A percentile compares a stretch with the other conserved stretches of the same genome.
These are phyloP conservation scores for Microtus ochrogaster DNA, from an alignment of 2,113 vertebrate genomes.

Conservation along the genomic window DNA sequence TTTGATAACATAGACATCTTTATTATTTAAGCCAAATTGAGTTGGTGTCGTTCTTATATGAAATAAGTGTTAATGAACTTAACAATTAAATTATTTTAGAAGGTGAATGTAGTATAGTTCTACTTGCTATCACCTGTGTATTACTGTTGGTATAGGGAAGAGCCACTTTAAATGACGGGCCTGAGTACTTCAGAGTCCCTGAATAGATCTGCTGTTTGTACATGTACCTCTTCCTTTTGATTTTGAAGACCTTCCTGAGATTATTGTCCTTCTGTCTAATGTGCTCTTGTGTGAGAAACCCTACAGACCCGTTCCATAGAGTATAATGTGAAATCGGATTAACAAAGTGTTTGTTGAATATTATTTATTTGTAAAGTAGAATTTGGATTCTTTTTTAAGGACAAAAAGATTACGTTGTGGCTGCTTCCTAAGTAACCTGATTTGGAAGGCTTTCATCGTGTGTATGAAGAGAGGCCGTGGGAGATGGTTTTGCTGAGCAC, in stretches of 20 bases:
- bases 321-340: background rate
- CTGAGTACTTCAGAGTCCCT: background rate
- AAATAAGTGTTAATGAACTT: constrained; percentile 8
- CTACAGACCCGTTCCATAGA: background rate
- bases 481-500: constrained; percentile 56
- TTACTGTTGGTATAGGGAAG: background rate
- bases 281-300: background rate
- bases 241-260: constrained; percentile 36
- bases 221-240: background rate
- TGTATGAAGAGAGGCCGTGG: constrained; percentile 1
- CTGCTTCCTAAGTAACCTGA: constrained; percentile 10
- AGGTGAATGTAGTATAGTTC: background rate
- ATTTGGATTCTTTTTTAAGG: constrained; percentile 27
- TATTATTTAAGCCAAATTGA: constrained; percentile 3
- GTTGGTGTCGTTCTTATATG: background rate
- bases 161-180: background rate
- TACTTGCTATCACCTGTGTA: background rate
- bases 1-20: background rate
- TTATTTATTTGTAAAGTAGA: constrained; percentile 22
- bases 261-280: background rate
- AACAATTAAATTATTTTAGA: constrained; percentile 23
- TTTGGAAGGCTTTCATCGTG: constrained; percentile 36
- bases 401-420: constrained; percentile 26
- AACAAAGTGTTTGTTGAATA: constrained; percentile 24
- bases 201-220: background rate